These are phyloP conservation scores for Molossus molossus DNA, from an alignment of 2,797 vertebrate species.

Conservation along the genomic window DNA sequence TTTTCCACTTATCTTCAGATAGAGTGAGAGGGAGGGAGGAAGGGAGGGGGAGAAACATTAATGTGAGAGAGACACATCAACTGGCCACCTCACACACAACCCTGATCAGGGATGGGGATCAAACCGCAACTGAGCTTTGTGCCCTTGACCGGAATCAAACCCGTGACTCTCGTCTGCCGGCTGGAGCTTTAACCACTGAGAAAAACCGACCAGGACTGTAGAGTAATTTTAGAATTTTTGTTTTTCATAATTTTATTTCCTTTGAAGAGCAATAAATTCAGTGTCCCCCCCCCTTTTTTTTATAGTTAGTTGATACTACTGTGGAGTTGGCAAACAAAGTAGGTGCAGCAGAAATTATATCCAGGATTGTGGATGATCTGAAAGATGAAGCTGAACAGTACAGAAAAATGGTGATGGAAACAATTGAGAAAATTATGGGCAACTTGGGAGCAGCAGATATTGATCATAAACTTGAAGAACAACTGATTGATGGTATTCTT, in stretches of 20 bases:
- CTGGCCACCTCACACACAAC: too few relatives aligned
- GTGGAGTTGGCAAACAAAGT: constrained; percentile 99
- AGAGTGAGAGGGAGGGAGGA: too few relatives aligned
- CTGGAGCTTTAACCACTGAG: too few relatives aligned
- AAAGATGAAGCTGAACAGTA: constrained; percentile 99
- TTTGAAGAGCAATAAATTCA: constrained; percentile 4
- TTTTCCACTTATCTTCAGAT: too few relatives aligned
- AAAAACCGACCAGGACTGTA: too few relatives aligned
- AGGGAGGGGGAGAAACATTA: too few relatives aligned
- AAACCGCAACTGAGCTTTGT: too few relatives aligned
- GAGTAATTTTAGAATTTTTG: background rate
- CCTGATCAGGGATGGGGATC: too few relatives aligned
- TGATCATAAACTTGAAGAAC: constrained; percentile 99
- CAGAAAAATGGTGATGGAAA: constrained; percentile 99
- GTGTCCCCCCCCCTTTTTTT: background rate
- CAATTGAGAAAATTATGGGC: constrained; percentile 99
- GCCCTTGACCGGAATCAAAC: too few relatives aligned
- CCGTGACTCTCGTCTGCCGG: too few relatives aligned
- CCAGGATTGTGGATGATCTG: constrained; percentile 98
- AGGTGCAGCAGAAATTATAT: constrained; percentile 99
- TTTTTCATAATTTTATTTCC: constrained; percentile 56
- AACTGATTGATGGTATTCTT: constrained; percentile 98
- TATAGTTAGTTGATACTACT: constrained; percentile 98
- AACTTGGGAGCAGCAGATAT: constrained; percentile 99
- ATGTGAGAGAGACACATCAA: too few relatives aligned